These are phyloP conservation scores for Athetis lepigone DNA, from an alignment of 2,888 invertebrate species.

Conservation along the genomic window DNA sequence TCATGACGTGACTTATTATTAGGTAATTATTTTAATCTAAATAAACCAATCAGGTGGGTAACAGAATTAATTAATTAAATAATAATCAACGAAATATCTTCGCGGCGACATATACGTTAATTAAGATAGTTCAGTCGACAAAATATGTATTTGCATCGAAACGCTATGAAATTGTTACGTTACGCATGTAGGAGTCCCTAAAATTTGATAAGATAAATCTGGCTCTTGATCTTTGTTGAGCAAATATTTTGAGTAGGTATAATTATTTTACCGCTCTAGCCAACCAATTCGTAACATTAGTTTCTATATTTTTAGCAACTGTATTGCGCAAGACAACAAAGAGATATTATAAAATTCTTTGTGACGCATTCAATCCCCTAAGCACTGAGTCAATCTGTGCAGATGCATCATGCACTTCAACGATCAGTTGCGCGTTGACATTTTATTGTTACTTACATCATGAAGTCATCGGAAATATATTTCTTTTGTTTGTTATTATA, in stretches of 20 bases:
- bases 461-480: constrained; percentile 56
- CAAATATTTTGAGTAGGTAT: neutral
- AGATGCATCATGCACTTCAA: constrained; percentile 71
- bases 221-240: neutral
- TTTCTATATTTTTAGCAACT: constrained; percentile 3
- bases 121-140: no score
- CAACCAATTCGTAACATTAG: neutral
- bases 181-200: no score
- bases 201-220: no score
- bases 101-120: no score
- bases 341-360: constrained; percentile 61
- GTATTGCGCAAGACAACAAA: constrained; percentile 21
- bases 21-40: no score
- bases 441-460: constrained; percentile 61
- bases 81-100: no score
- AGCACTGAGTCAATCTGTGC: constrained; percentile 64
- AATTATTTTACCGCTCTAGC: neutral
- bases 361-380: constrained; percentile 63
- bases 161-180: neutral
- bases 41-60: no score
- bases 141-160: neutral
- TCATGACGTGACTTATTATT: no score
- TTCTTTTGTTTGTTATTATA: constrained; percentile 64
- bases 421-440: constrained; percentile 55
- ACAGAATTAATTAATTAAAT: no score